phyloP scores from a whole-genome alignment of 2,113 vertebrate genomes.

The Polyodon spathula region DNA sequence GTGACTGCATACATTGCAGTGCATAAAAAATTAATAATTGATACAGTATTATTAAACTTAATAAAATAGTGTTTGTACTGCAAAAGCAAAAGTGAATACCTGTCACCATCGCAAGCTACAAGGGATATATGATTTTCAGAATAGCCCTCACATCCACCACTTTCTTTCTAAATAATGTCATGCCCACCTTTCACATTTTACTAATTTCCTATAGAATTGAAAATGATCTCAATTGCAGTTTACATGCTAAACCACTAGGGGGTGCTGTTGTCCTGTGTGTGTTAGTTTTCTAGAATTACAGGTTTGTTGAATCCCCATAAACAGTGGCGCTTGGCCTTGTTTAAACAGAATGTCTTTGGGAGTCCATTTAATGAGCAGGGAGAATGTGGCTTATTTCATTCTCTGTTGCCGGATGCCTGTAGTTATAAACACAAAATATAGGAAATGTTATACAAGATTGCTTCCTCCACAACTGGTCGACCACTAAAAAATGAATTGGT shows the following conservation, averaged over 20 bases:
- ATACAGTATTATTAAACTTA: too few relatives aligned
- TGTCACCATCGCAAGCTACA: too few relatives aligned
- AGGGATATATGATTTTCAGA: too few relatives aligned
- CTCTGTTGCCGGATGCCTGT: slow-evolving; percentile 8
- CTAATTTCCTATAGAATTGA: too few relatives aligned
- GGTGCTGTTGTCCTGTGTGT: slow-evolving; percentile 43
- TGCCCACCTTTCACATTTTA: too few relatives aligned
- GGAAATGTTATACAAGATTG: slow-evolving; percentile 9
- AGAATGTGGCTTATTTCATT: slow-evolving; percentile 7
- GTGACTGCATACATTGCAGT: too few relatives aligned
- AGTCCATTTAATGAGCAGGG: slow-evolving; percentile 4
- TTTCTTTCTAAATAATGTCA: too few relatives aligned
- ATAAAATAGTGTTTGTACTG: too few relatives aligned
- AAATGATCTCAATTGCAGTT: too few relatives aligned
- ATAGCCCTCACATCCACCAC: too few relatives aligned
- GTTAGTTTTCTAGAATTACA: background rate
- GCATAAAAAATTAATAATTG: too few relatives aligned
- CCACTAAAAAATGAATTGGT: background rate
- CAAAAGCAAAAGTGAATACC: too few relatives aligned
- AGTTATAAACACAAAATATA: slow-evolving; percentile 14
- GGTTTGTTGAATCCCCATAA: slow-evolving; percentile 1
- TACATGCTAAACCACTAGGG: slow-evolving; percentile 39
- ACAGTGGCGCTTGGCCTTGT: slow-evolving; percentile 2
- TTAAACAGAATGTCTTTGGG: slow-evolving; percentile 10
- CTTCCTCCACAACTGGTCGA: slow-evolving; percentile 1